phyloP scores from a whole-genome alignment of 2,113 vertebrate genomes.

The Lucifuga dentata region DNA sequence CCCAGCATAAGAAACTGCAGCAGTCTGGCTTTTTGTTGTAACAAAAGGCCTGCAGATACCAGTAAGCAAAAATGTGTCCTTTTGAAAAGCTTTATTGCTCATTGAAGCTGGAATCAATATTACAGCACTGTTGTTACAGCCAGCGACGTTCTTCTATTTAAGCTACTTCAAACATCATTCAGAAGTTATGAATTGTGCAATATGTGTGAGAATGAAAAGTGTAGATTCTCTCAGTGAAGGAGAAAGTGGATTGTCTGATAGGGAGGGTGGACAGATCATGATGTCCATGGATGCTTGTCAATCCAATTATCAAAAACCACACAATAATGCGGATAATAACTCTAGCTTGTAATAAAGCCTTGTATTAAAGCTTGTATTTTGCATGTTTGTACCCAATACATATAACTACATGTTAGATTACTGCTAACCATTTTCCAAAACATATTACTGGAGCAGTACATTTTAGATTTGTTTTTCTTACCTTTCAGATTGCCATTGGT shows the following conservation, averaged over 20 bases:
- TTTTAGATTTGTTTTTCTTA: no score
- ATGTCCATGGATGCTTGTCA: constrained; percentile 6
- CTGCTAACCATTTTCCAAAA: no score
- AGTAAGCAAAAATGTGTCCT: constrained; percentile 26
- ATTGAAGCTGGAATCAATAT: constrained; percentile 21
- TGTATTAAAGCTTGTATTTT: no score
- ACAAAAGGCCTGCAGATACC: constrained; percentile 34
- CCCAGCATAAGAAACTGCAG: constrained; percentile 31
- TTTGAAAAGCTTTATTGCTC: background rate
- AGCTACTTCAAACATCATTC: constrained; percentile 12
- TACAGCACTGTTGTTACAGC: background rate
- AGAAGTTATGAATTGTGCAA: no score
- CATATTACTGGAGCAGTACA: no score
- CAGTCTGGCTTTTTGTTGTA: constrained; percentile 40
- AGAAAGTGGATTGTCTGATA: background rate
- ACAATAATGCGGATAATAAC: no score
- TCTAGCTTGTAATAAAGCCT: constrained; percentile 16
- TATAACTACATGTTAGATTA: no score
- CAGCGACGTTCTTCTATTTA: constrained; percentile 11
- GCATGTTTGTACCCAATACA: no score
- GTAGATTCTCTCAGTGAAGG: no score
- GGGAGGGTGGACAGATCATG: background rate
- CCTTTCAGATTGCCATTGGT: no score
- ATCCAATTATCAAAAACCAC: no score
- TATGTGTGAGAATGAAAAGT: background rate